phyloP scores from a whole-genome alignment of 2,113 vertebrate genomes.

The Steatornis caripensis region DNA sequence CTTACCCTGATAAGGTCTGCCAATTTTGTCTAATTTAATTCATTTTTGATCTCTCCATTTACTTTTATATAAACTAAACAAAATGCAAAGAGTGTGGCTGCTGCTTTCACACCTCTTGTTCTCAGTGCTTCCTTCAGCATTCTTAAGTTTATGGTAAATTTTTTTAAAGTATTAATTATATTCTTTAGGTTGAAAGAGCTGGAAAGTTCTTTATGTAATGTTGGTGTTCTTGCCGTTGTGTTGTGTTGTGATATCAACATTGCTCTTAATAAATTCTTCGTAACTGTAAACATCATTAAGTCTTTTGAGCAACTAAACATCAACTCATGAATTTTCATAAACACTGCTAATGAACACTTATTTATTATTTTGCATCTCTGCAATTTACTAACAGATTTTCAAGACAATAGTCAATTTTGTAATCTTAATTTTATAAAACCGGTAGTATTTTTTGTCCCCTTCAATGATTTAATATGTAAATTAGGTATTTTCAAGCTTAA shows the following conservation, averaged over 20 bases:
- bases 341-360: conserved; percentile 65
- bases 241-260: conserved; percentile 11
- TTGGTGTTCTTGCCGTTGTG: conserved; percentile 26
- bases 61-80: neutral
- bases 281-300: conserved; percentile 56
- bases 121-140: neutral
- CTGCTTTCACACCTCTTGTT: neutral
- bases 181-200: neutral
- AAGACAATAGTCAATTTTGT: conserved; percentile 74
- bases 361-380: conserved; percentile 73
- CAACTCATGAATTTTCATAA: conserved; percentile 68
- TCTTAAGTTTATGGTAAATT: neutral
- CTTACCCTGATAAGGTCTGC: neutral
- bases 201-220: conserved; percentile 7
- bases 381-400: conserved; percentile 73
- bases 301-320: conserved; percentile 58
- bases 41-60: neutral
- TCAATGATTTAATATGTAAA: conserved; percentile 77
- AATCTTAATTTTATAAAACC: conserved; percentile 71
- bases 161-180: neutral
- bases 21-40: neutral
- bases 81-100: neutral
- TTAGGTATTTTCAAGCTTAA: conserved; percentile 79
- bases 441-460: conserved; percentile 69
- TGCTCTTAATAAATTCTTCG: neutral